Base-by-base conservation (phyloP, 1,140 invertebrate species). In the Tetramorium parvispinum region DNA sequence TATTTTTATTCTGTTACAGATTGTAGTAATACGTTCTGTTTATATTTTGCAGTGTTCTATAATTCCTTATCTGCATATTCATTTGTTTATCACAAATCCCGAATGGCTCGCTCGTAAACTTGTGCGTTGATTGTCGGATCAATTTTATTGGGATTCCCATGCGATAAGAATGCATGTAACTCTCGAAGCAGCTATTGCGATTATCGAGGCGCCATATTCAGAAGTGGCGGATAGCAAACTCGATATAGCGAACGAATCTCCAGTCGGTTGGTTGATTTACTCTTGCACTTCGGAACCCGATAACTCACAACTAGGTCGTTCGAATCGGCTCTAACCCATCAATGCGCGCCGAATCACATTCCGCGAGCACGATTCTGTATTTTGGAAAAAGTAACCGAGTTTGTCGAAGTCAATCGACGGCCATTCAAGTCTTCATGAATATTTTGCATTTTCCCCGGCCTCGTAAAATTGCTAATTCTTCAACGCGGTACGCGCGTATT, bases 261-360 rank as follows among this genome's bases (percentile, higher is more conserved):
- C 68, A 73, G 79, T 57, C 53, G 53, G 70, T 57, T 32, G 53
- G 68, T 83, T 83, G 79, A 83, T 83, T 83, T 83, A 83, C 79
- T 83, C 55, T 83, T 83, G 79, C 43, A 83, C 79, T 73, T 83
- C 53, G 79, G 13, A 83, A 59, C 68, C 68, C 68, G 68, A 83
- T 83, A 83, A 83, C 79, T 83, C 68, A 59, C 79, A 83, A 83
- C 79, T 83, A 75, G 79, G 79, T 83, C 79, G 68, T 83, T 75
- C 55, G 53, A 55, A 73, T 83, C 68, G 79, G 65, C 77, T 79
- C 46, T n/a, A 18, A 46, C 65, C 76, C 68, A 82, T 82, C 79
- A 83, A 83, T 83, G 79, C 68, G 55, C 79, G 18, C 55, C 68
- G 68, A 73, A 83, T 83, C 79, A 55, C 68, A 83, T 83, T 82